These are phyloP conservation scores for Trichomalopsis sarcophagae DNA, from an alignment of 1,140 invertebrate species.

Conservation along the genomic window DNA sequence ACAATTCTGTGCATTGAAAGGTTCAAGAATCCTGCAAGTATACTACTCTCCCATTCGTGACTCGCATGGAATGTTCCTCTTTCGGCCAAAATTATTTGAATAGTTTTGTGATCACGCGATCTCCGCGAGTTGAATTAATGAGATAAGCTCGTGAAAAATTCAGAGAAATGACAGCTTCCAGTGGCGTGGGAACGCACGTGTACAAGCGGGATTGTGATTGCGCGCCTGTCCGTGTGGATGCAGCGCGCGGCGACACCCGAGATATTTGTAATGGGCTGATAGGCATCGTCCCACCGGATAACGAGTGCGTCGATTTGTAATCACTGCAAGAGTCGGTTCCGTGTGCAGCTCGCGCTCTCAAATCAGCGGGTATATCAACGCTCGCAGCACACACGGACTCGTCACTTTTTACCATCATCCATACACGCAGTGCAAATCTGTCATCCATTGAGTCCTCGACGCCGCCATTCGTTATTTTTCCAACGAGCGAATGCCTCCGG, in stretches of 20 bases:
- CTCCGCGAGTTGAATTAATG: no score
- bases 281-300: constrained; percentile 13
- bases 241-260: neutral
- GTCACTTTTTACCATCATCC: neutral
- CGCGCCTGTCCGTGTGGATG: neutral
- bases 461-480: neutral
- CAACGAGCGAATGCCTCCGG: neutral
- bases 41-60: no score
- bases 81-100: no score
- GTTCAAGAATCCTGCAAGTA: no score
- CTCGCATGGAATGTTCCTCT: no score
- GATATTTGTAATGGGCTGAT: constrained; percentile 14
- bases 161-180: no score
- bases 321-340: constrained; percentile 1
- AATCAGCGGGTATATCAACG: constrained; percentile 32
- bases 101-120: no score
- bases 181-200: neutral
- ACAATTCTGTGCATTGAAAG: no score
- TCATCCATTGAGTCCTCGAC: neutral
- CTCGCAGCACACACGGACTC: no score
- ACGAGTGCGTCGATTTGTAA: constrained; percentile 47
- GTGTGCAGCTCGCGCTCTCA: neutral
- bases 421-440: neutral
- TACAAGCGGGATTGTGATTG: neutral
- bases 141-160: no score